A percentile compares a stretch with the other conserved stretches of the same genome.
Conservation (phyloP, 35 echinoderm and acorn worm species). For the Amphiura filiformis region DNA sequence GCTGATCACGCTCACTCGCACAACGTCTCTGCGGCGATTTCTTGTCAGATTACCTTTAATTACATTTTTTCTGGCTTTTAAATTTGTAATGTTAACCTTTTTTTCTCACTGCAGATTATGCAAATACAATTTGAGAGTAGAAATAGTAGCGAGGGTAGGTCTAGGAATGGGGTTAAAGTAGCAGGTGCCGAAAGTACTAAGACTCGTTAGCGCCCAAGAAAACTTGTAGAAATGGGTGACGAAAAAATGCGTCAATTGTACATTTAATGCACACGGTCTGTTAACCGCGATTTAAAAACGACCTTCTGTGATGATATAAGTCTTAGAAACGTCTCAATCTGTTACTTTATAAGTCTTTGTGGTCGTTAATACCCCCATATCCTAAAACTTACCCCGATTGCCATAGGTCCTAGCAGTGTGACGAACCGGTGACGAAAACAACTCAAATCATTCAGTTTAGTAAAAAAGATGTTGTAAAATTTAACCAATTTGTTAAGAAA, state of each 20-base stretch:
- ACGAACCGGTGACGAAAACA: neutral
- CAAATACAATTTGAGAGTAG: constrained; percentile 29
- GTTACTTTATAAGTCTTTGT: neutral
- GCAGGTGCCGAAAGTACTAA: constrained; percentile 23
- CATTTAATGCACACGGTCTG: constrained; percentile 2
- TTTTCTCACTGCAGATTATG: constrained; percentile 34
- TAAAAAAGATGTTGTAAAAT: neutral
- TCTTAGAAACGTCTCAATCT: constrained; percentile 8
- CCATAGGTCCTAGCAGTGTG: neutral
- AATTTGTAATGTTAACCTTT: constrained; percentile 44
- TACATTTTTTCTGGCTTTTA: constrained; percentile 31
- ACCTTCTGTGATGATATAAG: constrained; percentile 1
- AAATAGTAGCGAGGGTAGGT: constrained; percentile 15
- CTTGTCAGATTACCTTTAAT: constrained; percentile 38
- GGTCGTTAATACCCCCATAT: neutral
- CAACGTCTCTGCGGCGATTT: neutral
- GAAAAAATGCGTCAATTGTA: constrained; percentile 2
- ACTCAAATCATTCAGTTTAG: too few relatives aligned
- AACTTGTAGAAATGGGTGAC: neutral
- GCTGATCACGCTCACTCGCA: neutral
- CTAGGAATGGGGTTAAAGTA: neutral
- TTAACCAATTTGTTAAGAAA: neutral
- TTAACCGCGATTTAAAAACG: neutral
- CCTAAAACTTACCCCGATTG: too few relatives aligned
- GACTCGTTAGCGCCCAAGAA: constrained; percentile 6